Evolutionary conservation across 2,888 invertebrate genomes (phyloP), one percentile per base, ranked within the genome.

Genomic region (Hololepta plana): DNA sequence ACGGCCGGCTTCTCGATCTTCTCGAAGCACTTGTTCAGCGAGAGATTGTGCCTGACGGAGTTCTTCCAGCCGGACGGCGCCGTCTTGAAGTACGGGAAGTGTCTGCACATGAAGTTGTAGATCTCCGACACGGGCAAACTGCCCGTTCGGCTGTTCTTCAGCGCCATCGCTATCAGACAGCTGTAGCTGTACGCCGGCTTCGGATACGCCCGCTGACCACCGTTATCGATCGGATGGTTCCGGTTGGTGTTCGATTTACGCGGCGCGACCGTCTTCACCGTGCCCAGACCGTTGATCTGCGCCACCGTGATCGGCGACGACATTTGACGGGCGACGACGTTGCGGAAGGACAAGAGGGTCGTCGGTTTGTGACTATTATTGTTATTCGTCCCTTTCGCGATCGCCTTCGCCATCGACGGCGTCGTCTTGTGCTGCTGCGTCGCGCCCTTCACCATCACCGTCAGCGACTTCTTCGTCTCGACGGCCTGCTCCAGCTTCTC

Each of bases 21-120:
- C 47, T 91, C 91, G 55, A 96, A 96, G 59, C 95, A 95, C 58
- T 96, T 95, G 59, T 96, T 96, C 41, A 96, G 57, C 38, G 91
- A 93, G 39, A 96, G 62, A 60, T 96, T 96, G 53, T 96, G 96
- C 38, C 96, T 66, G 2, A 96, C 95, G 3, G 95, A 95, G 53
- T 96, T 96, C 59, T 96, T 96, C 96, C 96, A 96, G 9, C 95
- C 95, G 49, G 81, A 87, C 12, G 93, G 95, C 6, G 96, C 96
- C 2, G 90, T 93, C 59, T 91, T 91, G 54, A 96, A 96, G 54
- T 93, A 96, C 1, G 96, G 96, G 51, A 96, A 96, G 53, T 96
- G 91, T 55, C 90, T 85, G 81, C 90, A 95, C 82, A 96, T 93
- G 49, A 96, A 96, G 52, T 85, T 90, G 56, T 96, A 96, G 41